Conservation (phyloP, 2,888 invertebrate species). For the Mimachlamys varia region DNA sequence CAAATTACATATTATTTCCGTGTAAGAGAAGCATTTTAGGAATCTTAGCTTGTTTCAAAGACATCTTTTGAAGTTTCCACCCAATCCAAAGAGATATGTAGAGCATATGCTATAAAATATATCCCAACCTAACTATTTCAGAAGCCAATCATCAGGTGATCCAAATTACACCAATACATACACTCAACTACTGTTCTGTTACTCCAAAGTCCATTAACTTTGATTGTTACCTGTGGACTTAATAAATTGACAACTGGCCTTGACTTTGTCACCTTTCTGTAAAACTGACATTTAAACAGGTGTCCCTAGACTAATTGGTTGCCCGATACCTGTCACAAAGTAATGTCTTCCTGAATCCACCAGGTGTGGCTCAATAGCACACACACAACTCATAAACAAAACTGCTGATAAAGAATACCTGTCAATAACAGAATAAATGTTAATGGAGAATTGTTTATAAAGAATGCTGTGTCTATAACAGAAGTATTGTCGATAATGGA, state of each 20-base stretch:
- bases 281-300: neutral
- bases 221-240: neutral
- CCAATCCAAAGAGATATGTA: neutral
- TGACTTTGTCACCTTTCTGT: neutral
- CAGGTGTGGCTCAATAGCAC: no score
- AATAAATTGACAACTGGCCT: neutral
- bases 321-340: no score
- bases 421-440: no score
- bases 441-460: no score
- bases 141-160: neutral
- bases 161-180: neutral
- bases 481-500: no score
- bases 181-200: no score
- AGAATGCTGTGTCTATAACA: no score
- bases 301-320: no score
- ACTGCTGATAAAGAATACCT: no score
- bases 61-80: neutral
- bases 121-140: neutral
- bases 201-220: no score
- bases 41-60: conserved; percentile 3
- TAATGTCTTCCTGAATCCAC: no score
- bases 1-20: neutral
- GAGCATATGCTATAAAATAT: neutral
- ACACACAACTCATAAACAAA: no score
- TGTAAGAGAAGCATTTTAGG: conserved; percentile 21